Percentiles rank a stretch among this genome's conserved stretches.
Conservation (phyloP, 2,888 invertebrate species). For the Tetheella fluctuosa region DNA sequence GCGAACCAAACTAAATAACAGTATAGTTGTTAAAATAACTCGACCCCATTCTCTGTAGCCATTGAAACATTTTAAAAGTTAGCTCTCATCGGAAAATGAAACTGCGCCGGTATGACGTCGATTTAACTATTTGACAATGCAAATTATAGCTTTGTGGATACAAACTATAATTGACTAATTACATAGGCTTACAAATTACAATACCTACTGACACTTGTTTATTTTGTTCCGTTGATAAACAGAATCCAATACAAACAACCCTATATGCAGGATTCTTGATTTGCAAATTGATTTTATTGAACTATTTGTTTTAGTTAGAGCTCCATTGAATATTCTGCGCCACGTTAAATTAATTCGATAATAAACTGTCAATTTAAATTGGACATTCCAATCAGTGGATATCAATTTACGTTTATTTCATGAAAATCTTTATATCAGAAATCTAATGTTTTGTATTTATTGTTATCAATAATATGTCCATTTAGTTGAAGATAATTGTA, state of each 20-base stretch:
- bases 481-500: no score
- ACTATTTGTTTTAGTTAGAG: neutral
- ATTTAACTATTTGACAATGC: constrained; percentile 31
- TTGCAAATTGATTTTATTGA: neutral
- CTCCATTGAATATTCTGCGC: neutral
- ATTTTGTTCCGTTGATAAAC: neutral
- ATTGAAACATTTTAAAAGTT: constrained; percentile 37
- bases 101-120: constrained; percentile 21
- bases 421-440: no score
- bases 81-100: constrained; percentile 40
- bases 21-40: constrained; percentile 45
- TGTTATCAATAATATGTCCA: no score
- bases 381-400: neutral
- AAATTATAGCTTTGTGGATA: constrained; percentile 27
- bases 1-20: constrained; percentile 41
- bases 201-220: neutral
- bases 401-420: neutral
- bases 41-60: constrained; percentile 34
- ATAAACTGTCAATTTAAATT: constrained; percentile 7
- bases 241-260: neutral
- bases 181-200: neutral
- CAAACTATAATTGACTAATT: neutral
- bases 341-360: neutral
- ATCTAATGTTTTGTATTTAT: no score
- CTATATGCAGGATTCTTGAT: neutral